Percentiles rank a stretch among this genome's conserved stretches.
Conservation (phyloP, 2,797 vertebrate species). For the Coreius guichenoti region DNA sequence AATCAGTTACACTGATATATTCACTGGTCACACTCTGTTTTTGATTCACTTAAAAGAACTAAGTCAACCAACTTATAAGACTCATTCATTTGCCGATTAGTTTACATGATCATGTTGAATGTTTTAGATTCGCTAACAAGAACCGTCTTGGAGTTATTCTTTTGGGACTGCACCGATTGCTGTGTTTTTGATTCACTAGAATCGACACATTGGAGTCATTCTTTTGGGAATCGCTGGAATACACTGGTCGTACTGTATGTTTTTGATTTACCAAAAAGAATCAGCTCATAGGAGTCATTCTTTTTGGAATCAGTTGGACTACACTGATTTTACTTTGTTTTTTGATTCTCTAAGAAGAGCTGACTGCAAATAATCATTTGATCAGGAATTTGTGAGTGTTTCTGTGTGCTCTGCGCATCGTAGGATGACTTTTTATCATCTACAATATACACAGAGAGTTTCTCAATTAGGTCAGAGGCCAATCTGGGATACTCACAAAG, state of each 20-base stretch:
- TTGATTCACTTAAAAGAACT: background rate
- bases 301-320: background rate
- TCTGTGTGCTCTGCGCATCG: background rate
- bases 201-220: background rate
- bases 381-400: background rate
- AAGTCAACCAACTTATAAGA: background rate
- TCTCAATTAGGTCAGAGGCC: conserved; percentile 45
- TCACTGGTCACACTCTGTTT: background rate
- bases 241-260: background rate
- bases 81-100: background rate
- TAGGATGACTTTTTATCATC: background rate
- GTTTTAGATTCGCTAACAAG: background rate
- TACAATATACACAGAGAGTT: background rate
- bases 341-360: background rate
- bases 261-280: background rate
- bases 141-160: background rate
- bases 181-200: background rate
- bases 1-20: background rate
- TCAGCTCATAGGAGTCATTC: background rate
- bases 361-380: background rate
- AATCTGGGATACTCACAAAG: too few relatives aligned
- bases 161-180: background rate
- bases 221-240: background rate
- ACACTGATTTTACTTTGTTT: background rate
- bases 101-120: background rate